Base-by-base conservation (phyloP, 2,113 vertebrate species). In the Psilopsiagon aurifrons region DNA sequence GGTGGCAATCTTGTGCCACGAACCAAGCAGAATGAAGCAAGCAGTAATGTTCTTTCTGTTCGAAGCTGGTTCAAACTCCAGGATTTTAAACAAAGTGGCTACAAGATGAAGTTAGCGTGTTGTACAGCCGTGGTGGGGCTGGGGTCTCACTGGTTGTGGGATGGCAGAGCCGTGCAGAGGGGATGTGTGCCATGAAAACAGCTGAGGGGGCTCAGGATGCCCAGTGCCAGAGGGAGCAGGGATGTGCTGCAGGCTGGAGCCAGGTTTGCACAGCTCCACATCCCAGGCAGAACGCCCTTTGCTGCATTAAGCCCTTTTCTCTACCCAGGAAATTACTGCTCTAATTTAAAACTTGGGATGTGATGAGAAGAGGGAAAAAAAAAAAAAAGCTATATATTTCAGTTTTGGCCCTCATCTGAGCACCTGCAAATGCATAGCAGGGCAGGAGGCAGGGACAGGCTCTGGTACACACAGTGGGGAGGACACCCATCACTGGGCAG, bases 61-160 rank as follows among this genome's bases (percentile, higher is more conserved):
- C 52, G 83, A 46, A 11, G n/a, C 31, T n/a, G 68, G 60, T 77
- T 84, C 11, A 2, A 46, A 90, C 44, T 10, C 7, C 43, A 31
- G 25, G 52, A 44, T 68, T 86, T 52, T 54, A 81, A 90, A 37
- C 12, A 10, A 57, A 77, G 84, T 19, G 27, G 80, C n/a, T 80
- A 31, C 57, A 28, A 71, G 67, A 28, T 16, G 67, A 68, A 44
- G 64, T 44, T 0, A 59, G 37, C 19, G 43, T 17, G 52, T 63
- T 68, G 57, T 63, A 76, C 71, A 80, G 46, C 57, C 35, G 55
- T 31, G 66, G 16, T 35, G 25, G 62, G 20, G 22, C 23, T 43
- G 33, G 70, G 31, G n/a, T 54, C n/a, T 19, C 0, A 0, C 4
- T 33, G n/a, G 20, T 3, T 59, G 33, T 59, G 11, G 28, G 9